phyloP scores from a whole-genome alignment of 2,797 vertebrate genomes.

The Coccyzus lansbergi region DNA sequence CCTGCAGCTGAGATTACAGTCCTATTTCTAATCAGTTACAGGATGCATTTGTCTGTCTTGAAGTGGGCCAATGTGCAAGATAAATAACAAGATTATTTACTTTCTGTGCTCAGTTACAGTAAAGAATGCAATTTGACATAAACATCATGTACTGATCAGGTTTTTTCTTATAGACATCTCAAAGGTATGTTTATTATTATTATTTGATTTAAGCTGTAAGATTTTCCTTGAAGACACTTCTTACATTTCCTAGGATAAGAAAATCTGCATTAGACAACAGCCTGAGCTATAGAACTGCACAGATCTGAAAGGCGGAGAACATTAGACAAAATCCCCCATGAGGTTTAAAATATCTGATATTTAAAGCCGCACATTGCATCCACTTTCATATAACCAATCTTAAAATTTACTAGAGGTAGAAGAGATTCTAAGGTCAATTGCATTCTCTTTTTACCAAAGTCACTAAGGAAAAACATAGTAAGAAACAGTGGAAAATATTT shows the following conservation, averaged over 20 bases:
- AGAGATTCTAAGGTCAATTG: neutral
- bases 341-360: neutral
- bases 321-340: neutral
- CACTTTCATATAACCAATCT: neutral
- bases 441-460: neutral
- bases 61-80: neutral
- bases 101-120: neutral
- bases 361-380: neutral
- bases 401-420: neutral
- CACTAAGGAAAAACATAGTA: neutral
- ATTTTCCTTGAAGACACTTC: neutral
- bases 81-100: slow-evolving; percentile 20
- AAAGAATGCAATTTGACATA: neutral
- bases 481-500: neutral
- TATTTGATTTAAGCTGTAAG: neutral
- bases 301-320: neutral
- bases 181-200: neutral
- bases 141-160: neutral
- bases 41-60: neutral
- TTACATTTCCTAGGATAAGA: neutral
- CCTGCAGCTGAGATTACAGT: neutral
- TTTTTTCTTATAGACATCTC: neutral
- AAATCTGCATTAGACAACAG: neutral
- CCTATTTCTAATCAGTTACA: slow-evolving; percentile 29
- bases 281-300: neutral